A percentile compares a stretch with the other conserved stretches of the same genome.
phyloP scores from a whole-genome alignment of 2,888 invertebrate genomes.

The Mesodorylaimus sp. region DNA sequence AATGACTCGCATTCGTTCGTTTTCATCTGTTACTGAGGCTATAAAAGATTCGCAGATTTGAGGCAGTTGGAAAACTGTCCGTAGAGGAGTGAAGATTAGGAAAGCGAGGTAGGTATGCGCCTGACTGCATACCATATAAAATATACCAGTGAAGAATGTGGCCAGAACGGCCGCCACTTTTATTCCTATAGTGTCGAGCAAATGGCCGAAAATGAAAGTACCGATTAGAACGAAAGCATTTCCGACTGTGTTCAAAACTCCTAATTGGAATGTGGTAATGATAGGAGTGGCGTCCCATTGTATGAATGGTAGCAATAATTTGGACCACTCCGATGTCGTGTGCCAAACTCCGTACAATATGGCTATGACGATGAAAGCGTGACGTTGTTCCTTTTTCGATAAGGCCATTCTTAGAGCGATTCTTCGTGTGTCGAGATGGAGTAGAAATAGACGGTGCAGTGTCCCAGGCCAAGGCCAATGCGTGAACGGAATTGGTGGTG shows the following conservation, averaged over 20 bases:
- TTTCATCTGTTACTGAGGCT: constrained; percentile 26
- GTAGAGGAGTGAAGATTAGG: constrained; percentile 12
- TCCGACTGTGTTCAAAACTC: constrained; percentile 17
- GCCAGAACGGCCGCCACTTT: constrained; percentile 22
- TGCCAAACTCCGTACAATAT: constrained; percentile 18
- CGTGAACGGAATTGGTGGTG: too few relatives aligned
- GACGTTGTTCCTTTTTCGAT: neutral
- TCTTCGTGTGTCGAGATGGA: too few relatives aligned
- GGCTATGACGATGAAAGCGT: constrained; percentile 4
- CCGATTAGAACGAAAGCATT: constrained; percentile 18
- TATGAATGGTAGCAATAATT: constrained; percentile 19
- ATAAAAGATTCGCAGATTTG: constrained; percentile 16
- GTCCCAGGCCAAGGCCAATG: too few relatives aligned
- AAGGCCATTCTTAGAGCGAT: too few relatives aligned
- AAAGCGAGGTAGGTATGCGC: constrained; percentile 12
- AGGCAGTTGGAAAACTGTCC: constrained; percentile 19
- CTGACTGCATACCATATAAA: constrained; percentile 24
- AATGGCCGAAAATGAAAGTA: constrained; percentile 18
- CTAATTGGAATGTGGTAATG: constrained; percentile 15
- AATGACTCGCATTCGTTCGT: constrained; percentile 23
- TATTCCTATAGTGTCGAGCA: constrained; percentile 8
- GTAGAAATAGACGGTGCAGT: too few relatives aligned
- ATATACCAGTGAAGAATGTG: constrained; percentile 21
- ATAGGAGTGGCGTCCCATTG: constrained; percentile 19
- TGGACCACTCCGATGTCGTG: constrained; percentile 21